Evolutionary conservation across 92 coral and sea anemone genomes (phyloP), one percentile per base, ranked within the genome.

Genomic region (Montipora capitata): DNA sequence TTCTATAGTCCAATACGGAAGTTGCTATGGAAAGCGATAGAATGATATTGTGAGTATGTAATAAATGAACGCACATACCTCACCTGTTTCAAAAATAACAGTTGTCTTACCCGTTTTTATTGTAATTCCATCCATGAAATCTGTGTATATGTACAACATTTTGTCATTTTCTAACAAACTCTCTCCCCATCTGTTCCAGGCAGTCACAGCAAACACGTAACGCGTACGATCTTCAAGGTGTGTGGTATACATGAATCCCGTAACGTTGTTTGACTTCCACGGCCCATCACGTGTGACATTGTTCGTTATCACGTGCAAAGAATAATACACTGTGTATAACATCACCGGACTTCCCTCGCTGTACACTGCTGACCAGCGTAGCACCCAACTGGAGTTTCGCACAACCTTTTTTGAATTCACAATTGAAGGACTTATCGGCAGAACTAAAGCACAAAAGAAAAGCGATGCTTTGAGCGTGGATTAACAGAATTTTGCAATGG

Each of bases 101-200:
- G 56, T 16, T 41, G 71, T 7, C 41, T 41, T 76, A 17, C 14
- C 27, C 4, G 38, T 77, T 6, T 11, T 59, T 1, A 15, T 10
- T 1, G 42, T 77, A 35, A n/a, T 16, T 7, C 42, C 54, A 13
- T 42, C 27, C 27, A 43, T 52, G 66, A 79, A 79, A 35, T 49
- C 40, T 44, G 74, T 79, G 4, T 74, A 79, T 48, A 79, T 11
- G 42, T 4, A 2, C 15, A 79, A 1, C 40, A 65, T 65, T 66
- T 45, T 79, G 74, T 11, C 38, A 4, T 2, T 49, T 15, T 80
- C 76, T 49, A 82, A 61, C 17, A 1, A 3, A 82, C 87, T 82
- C 14, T 71, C 87, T 7, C 87, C 87, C 87, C 87, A 82, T 42
- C 56, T 71, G 43, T 82, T 82, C 87, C 87, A 82, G 7, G 87